phyloP scores from a whole-genome alignment of 2,888 invertebrate species.

The Hofmannophila pseudospretella region DNA sequence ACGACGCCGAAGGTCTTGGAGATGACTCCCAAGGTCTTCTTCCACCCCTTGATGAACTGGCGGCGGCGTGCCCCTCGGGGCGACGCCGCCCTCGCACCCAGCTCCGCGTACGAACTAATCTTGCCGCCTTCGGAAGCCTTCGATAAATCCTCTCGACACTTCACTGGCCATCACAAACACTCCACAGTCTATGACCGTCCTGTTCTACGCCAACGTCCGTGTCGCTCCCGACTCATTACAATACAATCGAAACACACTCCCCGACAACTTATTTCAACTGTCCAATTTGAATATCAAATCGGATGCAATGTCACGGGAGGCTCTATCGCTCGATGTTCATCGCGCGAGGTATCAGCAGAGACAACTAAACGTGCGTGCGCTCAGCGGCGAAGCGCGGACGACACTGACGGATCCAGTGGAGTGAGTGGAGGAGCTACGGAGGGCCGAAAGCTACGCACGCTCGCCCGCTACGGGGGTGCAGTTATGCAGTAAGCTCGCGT shows the following conservation, averaged over 20 bases:
- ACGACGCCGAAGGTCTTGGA: constrained; percentile 88
- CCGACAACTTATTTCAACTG: constrained; percentile 42
- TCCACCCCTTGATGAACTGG: constrained; percentile 72
- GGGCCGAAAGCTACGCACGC: constrained; percentile 47
- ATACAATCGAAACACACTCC: constrained; percentile 41
- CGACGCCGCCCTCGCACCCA: constrained; percentile 60
- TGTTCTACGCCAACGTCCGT: constrained; percentile 23
- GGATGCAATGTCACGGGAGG: constrained; percentile 41
- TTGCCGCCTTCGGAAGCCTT: constrained; percentile 46
- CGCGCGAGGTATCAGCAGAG: constrained; percentile 18
- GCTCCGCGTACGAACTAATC: constrained; percentile 69
- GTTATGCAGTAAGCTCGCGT: constrained; percentile 54
- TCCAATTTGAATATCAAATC: constrained; percentile 53
- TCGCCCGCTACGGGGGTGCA: constrained; percentile 62
- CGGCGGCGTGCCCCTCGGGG: constrained; percentile 71
- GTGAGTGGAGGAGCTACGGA: constrained; percentile 17
- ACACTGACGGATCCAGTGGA: constrained; percentile 37
- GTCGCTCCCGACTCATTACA: constrained; percentile 37
- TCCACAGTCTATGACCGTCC: constrained; percentile 33
- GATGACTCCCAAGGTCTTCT: constrained; percentile 84
- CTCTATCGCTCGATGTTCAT: constrained; percentile 34
- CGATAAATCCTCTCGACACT: constrained; percentile 47
- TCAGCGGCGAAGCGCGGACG: constrained; percentile 37
- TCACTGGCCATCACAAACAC: constrained; percentile 42
- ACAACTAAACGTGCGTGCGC: constrained; percentile 41